phyloP scores from a whole-genome alignment of 1,140 invertebrate species.

The Acromyrmex charruanus region DNA sequence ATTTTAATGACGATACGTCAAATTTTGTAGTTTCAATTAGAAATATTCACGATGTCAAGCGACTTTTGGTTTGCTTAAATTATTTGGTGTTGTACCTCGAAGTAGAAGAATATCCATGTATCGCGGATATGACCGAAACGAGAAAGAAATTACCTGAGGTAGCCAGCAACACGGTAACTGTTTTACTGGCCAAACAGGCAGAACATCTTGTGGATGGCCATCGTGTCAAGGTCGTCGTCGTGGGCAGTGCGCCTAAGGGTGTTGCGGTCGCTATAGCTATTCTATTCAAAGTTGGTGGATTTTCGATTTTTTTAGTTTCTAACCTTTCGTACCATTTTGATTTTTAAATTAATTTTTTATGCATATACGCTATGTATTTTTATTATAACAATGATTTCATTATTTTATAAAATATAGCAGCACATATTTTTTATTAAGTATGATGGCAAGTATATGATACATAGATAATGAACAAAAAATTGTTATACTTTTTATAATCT shows the following conservation, averaged over 20 bases:
- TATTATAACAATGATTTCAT: neutral
- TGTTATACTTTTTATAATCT: neutral
- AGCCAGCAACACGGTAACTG: slow-evolving; percentile 76
- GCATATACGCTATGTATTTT: neutral
- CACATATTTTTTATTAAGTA: neutral
- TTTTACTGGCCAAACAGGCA: slow-evolving; percentile 80
- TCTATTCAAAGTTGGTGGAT: slow-evolving; percentile 79
- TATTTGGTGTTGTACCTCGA: slow-evolving; percentile 1
- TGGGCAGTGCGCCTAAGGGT: slow-evolving; percentile 79
- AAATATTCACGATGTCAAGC: neutral
- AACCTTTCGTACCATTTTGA: neutral
- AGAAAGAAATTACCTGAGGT: slow-evolving; percentile 69
- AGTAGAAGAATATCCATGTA: neutral
- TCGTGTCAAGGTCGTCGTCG: slow-evolving; percentile 81
- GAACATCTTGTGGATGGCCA: slow-evolving; percentile 77
- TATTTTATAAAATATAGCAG: neutral
- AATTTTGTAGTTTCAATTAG: slow-evolving; percentile 48
- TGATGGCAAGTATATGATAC: neutral
- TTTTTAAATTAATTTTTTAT: neutral
- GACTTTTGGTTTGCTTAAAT: slow-evolving; percentile 28
- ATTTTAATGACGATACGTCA: slow-evolving; percentile 25
- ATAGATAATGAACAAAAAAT: neutral
- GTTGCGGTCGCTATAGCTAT: slow-evolving; percentile 80
- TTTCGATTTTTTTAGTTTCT: neutral
- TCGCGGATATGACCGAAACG: slow-evolving; percentile 65